Percentiles rank a stretch among this genome's conserved stretches.
Evolutionary conservation across 2,113 vertebrate species (phyloP).

Genomic region (Puffinus mauretanicus): DNA sequence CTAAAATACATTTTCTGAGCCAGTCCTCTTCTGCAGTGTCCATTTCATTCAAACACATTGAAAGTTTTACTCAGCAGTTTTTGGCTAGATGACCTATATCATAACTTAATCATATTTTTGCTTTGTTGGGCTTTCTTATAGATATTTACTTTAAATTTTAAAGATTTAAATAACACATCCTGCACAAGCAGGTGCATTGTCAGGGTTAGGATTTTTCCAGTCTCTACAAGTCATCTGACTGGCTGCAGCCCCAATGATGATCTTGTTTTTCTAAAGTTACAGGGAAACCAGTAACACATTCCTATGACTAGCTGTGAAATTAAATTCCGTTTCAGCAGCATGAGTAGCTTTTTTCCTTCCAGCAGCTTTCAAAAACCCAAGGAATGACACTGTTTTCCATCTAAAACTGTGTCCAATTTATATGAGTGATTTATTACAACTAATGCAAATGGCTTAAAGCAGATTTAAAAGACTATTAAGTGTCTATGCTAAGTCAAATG

Average conservation of each 20-base stretch:
- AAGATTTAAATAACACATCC: neutral
- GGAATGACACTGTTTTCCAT: neutral
- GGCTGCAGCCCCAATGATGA: neutral
- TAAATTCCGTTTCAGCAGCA: neutral
- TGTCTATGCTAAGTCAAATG: neutral
- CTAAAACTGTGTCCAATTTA: conserved; percentile 1
- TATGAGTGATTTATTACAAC: conserved; percentile 13
- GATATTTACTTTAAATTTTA: neutral
- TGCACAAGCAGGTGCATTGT: neutral
- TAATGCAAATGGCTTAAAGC: conserved; percentile 9
- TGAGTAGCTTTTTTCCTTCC: neutral
- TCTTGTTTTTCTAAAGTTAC: neutral
- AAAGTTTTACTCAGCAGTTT: neutral
- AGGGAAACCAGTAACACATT: neutral
- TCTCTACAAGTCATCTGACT: neutral
- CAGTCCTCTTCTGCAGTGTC: neutral
- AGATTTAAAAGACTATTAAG: conserved; percentile 19
- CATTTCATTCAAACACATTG: neutral
- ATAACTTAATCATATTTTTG: neutral
- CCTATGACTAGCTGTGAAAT: neutral
- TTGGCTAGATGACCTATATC: neutral
- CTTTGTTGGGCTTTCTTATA: neutral
- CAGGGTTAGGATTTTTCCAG: neutral
- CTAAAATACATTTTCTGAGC: neutral
- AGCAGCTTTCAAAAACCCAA: neutral